These are phyloP conservation scores for Hylaeus volcanicus DNA, from an alignment of 1,140 invertebrate genomes.

Conservation along the genomic window DNA sequence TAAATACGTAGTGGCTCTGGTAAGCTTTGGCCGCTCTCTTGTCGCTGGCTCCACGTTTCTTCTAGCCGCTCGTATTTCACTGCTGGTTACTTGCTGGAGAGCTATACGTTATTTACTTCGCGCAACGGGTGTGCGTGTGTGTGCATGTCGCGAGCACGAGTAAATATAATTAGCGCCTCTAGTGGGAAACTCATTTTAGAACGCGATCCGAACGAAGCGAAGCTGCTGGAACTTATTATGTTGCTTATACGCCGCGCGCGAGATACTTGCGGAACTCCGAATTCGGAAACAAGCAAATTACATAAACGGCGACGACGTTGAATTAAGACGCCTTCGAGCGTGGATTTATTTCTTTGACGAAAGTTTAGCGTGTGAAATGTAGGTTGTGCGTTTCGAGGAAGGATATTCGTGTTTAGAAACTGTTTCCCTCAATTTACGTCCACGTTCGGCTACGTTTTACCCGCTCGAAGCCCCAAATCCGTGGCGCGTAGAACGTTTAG, in stretches of 20 bases:
- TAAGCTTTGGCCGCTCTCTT: not conserved
- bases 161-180: constrained; percentile 58
- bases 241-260: not conserved
- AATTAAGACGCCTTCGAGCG: not conserved
- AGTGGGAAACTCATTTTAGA: constrained; percentile 51
- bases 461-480: no score
- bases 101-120: constrained; percentile 47
- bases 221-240: constrained; percentile 39
- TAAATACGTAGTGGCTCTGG: constrained; percentile 1
- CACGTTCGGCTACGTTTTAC: not conserved
- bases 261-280: not conserved
- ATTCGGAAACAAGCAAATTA: constrained; percentile 25
- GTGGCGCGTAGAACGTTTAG: not conserved
- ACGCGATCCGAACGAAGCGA: constrained; percentile 34
- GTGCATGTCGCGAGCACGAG: constrained; percentile 16
- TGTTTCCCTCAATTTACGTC: not conserved
- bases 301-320: constrained; percentile 3
- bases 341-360: constrained; percentile 2
- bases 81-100: not conserved
- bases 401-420: not conserved
- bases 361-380: not conserved
- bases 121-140: not conserved
- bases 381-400: not conserved
- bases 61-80: constrained; percentile 38
- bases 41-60: constrained; percentile 19